Evolutionary conservation across 2,797 vertebrate species (phyloP), one percentile per base, ranked within the genome.

Genomic region (Catharus ustulatus): DNA sequence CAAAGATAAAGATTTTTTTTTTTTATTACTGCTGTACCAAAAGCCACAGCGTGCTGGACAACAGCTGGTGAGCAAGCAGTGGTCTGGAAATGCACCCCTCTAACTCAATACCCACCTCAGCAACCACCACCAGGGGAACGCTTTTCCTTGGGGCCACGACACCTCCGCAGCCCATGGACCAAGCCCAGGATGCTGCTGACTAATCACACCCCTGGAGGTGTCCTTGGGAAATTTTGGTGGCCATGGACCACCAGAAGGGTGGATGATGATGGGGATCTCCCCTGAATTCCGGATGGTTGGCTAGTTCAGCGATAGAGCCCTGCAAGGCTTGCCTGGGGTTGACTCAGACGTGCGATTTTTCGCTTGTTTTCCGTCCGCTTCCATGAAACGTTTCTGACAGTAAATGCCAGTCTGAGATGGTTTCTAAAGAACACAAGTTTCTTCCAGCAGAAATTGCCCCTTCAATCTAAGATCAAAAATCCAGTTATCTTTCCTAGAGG

Each of bases 61-160:
- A 67, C 90, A 91, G 85, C 77, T 77, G 80, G 83, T 24, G 66
- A 72, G 48, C 83, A 78, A 66, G 58, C 20, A 29, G 42, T 49
- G 51, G 30, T 55, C 57, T 42, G 9, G 8, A 61, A 91, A 61
- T 0, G 2, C 45, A 36, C 1, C 46, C 58, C 46, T 75, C 36
- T 52, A 64, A 69, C 46, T 69, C 82, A 38, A 42, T 23, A 20
- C 8, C 22, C 61, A 27, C 48, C 34, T 67, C 61, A 32, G 55
- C 76, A 40, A 21, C 30, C 43, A 66, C 49, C 32, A 17, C 40
- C 57, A 77, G 64, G 4, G 43, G 45, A 40, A 63, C 0, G 0
- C 32, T 61, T 27, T 62, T 4, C 2, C 45, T 1, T 4, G n/a
- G 16, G 57, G 32, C 7, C 6, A 38, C 0, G 0, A 43, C n/a